Conservation (phyloP, 2,888 invertebrate species). For the Tachina grossa region DNA sequence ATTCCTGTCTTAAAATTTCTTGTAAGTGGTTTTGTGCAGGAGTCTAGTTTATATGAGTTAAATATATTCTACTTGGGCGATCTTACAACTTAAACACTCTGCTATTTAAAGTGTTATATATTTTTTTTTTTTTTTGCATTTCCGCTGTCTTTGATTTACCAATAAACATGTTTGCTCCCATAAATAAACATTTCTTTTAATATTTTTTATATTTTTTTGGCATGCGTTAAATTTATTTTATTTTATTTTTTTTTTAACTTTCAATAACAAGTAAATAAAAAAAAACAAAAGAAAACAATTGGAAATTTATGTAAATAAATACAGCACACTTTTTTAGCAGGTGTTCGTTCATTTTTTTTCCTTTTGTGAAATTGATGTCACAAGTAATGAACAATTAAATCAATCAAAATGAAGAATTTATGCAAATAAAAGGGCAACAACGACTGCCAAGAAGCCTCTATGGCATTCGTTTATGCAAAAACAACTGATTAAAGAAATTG, state of each 20-base stretch:
- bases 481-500: conserved; percentile 1
- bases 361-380: conserved; percentile 28
- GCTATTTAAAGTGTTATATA: not conserved
- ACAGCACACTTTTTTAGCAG: conserved; percentile 20
- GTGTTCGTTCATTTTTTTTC: not conserved
- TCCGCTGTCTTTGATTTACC: not conserved
- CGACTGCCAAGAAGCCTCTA: not conserved
- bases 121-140: not conserved
- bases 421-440: conserved; percentile 3
- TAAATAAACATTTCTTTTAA: not conserved
- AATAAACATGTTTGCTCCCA: not conserved
- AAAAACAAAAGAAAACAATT: conserved; percentile 1
- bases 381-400: conserved; percentile 12
- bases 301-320: not conserved
- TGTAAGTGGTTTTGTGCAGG: too few species aligned
- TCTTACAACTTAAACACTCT: too few species aligned
- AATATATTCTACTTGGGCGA: too few species aligned
- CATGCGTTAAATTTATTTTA: not conserved
- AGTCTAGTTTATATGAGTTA: too few species aligned
- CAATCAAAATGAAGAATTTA: conserved; percentile 4
- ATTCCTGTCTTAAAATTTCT: too few species aligned
- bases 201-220: not conserved
- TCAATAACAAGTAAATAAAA: conserved; percentile 39
- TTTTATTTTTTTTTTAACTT: not conserved
- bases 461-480: not conserved